Base-by-base conservation (phyloP, 2,113 vertebrate species). In the Leucosticte australis region DNA sequence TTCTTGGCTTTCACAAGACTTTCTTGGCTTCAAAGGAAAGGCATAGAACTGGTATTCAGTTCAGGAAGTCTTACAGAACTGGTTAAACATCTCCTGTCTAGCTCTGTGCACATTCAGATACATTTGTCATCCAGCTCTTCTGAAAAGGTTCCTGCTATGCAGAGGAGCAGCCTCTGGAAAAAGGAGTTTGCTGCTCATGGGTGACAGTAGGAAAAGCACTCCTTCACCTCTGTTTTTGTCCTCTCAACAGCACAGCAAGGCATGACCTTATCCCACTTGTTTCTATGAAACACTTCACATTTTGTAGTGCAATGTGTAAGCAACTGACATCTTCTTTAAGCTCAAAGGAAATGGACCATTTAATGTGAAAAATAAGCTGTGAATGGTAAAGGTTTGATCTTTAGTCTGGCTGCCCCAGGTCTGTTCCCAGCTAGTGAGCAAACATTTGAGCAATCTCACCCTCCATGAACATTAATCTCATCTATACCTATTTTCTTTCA, bases 381-480 rank as follows among this genome's bases (percentile, higher is more conserved):
- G 60, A 94, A 59, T 52, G 0, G 1, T 63, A 74, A 92, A 92
- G 35, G 31, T 35, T 42, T 89, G 41, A 46, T 75, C 41, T 75
- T 59, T 50, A 69, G 41, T 84, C 82, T 83, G 59, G 52, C 47
- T 63, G 91, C 35, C 26, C 41, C 87, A 78, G 24, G 42, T 93
- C 78, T 23, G 44, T 75, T 90, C 52, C 22, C 76, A 83, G 17
- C 11, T 42, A 63, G 37, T 17, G 35, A 91, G 59, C 35, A 91
- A 94, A 82, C 20, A 44, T 83, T 63, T 90, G 47, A 83, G 52
- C 71, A 92, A 78, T 64, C 68, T 92, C 71, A 71, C n/a, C 55
- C 47, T 62, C 64, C 71, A 70, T 81, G 94, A 81, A 81, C 35
- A 70, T 47, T 23, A 94, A 93, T 52, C 20, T 80, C 50, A 85